Evolutionary conservation across 2,888 invertebrate species (phyloP).

Genomic region (Atethmia centrago): DNA sequence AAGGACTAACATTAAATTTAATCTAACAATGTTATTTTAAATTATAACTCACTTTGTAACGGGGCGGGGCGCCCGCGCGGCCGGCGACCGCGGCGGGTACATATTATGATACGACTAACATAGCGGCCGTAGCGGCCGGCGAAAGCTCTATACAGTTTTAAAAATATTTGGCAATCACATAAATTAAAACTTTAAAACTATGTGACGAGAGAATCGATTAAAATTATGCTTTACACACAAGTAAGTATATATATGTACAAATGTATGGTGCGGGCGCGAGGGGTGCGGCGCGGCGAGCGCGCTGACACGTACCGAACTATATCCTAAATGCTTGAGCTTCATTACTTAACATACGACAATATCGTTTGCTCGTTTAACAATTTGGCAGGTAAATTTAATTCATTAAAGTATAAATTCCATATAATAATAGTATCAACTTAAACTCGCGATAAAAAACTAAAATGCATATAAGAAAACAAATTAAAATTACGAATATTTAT

Average conservation of each 20-base stretch:
- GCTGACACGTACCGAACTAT: constrained; percentile 71
- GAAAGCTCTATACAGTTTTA: constrained; percentile 87
- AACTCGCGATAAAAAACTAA: constrained; percentile 89
- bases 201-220: constrained; percentile 90
- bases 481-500: constrained; percentile 90
- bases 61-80: constrained; percentile 79
- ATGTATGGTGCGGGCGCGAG: constrained; percentile 78
- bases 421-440: constrained; percentile 84
- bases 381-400: constrained; percentile 89
- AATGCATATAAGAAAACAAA: constrained; percentile 87
- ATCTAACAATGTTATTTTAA: constrained; percentile 90
- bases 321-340: constrained; percentile 89
- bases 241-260: constrained; percentile 87
- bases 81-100: constrained; percentile 68
- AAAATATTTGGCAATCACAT: constrained; percentile 90
- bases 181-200: constrained; percentile 90
- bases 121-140: constrained; percentile 77
- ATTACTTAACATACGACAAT: constrained; percentile 85
- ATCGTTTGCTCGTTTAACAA: constrained; percentile 86
- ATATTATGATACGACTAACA: constrained; percentile 77
- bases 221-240: constrained; percentile 90
- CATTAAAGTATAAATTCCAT: constrained; percentile 87
- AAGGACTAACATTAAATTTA: constrained; percentile 91
- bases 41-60: constrained; percentile 89
- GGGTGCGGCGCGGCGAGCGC: constrained; percentile 75